phyloP scores from a whole-genome alignment of 2,113 vertebrate genomes.

The Motacilla alba region DNA sequence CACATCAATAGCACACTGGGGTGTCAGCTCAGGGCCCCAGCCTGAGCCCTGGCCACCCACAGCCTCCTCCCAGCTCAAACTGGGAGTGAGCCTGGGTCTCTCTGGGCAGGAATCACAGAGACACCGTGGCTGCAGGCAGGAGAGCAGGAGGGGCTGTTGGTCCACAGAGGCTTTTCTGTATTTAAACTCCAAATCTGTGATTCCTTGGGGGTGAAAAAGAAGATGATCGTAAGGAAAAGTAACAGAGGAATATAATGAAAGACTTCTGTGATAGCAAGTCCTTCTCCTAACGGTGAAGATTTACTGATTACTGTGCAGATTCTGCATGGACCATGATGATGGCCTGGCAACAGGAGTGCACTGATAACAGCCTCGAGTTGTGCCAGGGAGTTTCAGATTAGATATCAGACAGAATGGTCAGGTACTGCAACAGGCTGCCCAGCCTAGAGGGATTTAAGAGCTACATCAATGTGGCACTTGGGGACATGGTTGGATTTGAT shows the following conservation, averaged over 20 bases:
- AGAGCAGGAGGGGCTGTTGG: neutral
- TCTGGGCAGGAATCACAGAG: neutral
- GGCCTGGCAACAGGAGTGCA: neutral
- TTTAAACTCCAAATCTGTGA: neutral
- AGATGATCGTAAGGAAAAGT: neutral
- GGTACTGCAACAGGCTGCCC: neutral
- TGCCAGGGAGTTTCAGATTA: neutral
- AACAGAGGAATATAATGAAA: neutral
- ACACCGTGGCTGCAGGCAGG: rapidly evolving
- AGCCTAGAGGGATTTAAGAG: neutral
- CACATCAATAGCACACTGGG: rapidly evolving
- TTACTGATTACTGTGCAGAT: neutral
- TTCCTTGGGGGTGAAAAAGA: neutral
- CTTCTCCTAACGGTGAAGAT: neutral
- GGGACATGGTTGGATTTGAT: neutral
- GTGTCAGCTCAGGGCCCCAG: neutral
- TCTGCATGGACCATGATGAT: rapidly evolving
- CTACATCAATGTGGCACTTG: neutral
- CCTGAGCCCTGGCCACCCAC: rapidly evolving
- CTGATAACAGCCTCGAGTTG: neutral
- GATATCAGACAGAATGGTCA: neutral
- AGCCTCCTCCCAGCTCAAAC: neutral
- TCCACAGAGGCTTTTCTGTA: neutral
- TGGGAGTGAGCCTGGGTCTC: rapidly evolving
- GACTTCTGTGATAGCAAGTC: neutral